Conservation (phyloP, 2,113 vertebrate genomes). For the Sceloporus tristichus region DNA sequence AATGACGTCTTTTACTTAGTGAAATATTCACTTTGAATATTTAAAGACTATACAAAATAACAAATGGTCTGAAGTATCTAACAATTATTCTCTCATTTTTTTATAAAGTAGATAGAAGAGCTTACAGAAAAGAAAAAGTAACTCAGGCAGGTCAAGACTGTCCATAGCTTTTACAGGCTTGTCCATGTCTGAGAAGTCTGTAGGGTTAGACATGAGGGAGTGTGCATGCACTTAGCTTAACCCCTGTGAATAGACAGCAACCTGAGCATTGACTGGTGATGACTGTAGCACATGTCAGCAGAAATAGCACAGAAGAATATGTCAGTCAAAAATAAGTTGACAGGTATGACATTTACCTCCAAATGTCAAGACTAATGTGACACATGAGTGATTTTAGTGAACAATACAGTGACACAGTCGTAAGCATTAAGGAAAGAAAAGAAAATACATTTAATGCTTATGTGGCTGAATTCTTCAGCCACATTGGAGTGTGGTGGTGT, state of each 20-base stretch:
- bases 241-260: conserved; percentile 12
- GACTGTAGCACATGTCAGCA: background rate
- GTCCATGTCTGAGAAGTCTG: background rate
- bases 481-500: background rate
- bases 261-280: conserved; percentile 1
- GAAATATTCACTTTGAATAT: conserved; percentile 29
- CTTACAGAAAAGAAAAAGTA: conserved; percentile 25
- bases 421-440: background rate
- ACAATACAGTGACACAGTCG: background rate
- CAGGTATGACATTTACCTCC: conserved; percentile 24
- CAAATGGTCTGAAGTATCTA: conserved; percentile 31
- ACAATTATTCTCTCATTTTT: background rate
- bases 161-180: conserved; percentile 1
- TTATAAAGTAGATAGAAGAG: background rate
- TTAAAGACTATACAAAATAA: background rate
- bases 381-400: accelerated
- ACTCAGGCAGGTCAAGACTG: background rate
- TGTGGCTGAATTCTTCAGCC: conserved; percentile 11
- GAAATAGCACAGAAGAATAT: background rate
- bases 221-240: conserved; percentile 14
- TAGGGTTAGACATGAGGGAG: conserved; percentile 22
- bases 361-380: conserved; percentile 24
- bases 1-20: background rate
- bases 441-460: conserved; percentile 11
- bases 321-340: background rate